phyloP scores from a whole-genome alignment of 1,140 invertebrate species.

The Gerris buenoi region DNA sequence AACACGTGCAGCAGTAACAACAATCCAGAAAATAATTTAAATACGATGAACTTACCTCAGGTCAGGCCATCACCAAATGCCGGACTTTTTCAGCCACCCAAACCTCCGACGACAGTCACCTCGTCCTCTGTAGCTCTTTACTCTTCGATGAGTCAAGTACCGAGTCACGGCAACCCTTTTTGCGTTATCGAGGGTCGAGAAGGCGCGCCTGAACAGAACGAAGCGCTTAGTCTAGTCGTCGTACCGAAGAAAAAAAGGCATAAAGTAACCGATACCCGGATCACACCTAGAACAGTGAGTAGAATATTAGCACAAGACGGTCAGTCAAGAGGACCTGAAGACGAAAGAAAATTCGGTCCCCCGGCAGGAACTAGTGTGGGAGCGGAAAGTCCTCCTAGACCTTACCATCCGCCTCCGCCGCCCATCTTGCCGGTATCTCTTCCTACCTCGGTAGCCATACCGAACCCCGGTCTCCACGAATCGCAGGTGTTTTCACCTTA shows the following conservation, averaged over 20 bases:
- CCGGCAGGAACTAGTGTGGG: constrained; percentile 29
- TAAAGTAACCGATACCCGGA: constrained; percentile 90
- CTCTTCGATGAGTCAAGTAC: constrained; percentile 33
- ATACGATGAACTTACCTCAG: constrained; percentile 49
- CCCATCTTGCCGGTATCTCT: constrained; percentile 72
- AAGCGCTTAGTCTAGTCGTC: constrained; percentile 82
- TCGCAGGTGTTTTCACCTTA: constrained; percentile 84
- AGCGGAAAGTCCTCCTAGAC: constrained; percentile 41
- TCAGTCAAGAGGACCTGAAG: constrained; percentile 31
- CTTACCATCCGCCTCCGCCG: constrained; percentile 59
- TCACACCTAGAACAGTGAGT: constrained; percentile 79
- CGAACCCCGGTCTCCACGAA: constrained; percentile 87
- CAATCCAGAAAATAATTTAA: constrained; percentile 38
- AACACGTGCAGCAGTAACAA: constrained; percentile 21
- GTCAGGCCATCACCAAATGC: constrained; percentile 45
- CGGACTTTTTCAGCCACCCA: constrained; percentile 64
- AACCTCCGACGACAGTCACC: constrained; percentile 50
- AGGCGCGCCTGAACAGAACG: constrained; percentile 71
- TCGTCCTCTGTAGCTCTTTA: constrained; percentile 42
- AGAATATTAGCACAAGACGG: constrained; percentile 68
- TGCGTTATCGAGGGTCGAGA: constrained; percentile 47
- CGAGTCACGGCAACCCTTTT: constrained; percentile 45
- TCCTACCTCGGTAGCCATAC: constrained; percentile 86
- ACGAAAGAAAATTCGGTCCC: constrained; percentile 28
- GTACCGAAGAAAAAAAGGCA: constrained; percentile 90